A percentile compares a stretch with the other conserved stretches of the same genome.
Conservation (phyloP, 2,888 invertebrate genomes). For the Cancer borealis region DNA sequence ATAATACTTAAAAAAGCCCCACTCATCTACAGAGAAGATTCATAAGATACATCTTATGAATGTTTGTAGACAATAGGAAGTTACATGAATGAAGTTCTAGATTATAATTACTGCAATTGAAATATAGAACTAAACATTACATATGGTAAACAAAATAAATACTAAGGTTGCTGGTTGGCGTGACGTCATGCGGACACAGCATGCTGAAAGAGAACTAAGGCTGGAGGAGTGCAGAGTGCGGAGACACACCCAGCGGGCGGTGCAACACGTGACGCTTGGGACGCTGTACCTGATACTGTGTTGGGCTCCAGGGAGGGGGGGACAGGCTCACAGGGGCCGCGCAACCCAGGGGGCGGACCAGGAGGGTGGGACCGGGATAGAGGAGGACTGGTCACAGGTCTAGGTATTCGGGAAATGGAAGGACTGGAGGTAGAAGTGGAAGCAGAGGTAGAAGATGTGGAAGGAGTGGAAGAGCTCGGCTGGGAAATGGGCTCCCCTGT, state of each 20-base stretch:
- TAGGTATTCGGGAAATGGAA: conserved; percentile 67
- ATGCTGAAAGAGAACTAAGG: conserved; percentile 75
- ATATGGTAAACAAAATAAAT: conserved; percentile 65
- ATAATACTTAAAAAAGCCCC: conserved; percentile 69
- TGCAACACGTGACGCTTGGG: conserved; percentile 76
- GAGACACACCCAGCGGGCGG: conserved; percentile 72
- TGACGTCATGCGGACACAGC: conserved; percentile 75
- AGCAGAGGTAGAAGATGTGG: conserved; percentile 60
- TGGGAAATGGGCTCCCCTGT: conserved; percentile 75
- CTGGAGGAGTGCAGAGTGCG: conserved; percentile 74
- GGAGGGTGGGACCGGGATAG: conserved; percentile 64
- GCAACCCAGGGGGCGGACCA: conserved; percentile 76
- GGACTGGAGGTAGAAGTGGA: conserved; percentile 56
- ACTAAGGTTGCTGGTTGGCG: conserved; percentile 68
- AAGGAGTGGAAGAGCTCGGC: conserved; percentile 55
- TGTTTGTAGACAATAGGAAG: conserved; percentile 68
- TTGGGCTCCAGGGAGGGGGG: conserved; percentile 77
- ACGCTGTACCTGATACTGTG: conserved; percentile 77
- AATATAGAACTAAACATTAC: conserved; percentile 66
- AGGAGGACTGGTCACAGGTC: conserved; percentile 72
- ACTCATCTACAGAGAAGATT: conserved; percentile 64
- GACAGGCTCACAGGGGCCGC: conserved; percentile 76
- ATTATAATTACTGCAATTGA: conserved; percentile 68
- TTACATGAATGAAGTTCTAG: conserved; percentile 66
- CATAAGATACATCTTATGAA: conserved; percentile 66